phyloP scores from a whole-genome alignment of 2,888 invertebrate genomes.

The Mimachlamys varia region DNA sequence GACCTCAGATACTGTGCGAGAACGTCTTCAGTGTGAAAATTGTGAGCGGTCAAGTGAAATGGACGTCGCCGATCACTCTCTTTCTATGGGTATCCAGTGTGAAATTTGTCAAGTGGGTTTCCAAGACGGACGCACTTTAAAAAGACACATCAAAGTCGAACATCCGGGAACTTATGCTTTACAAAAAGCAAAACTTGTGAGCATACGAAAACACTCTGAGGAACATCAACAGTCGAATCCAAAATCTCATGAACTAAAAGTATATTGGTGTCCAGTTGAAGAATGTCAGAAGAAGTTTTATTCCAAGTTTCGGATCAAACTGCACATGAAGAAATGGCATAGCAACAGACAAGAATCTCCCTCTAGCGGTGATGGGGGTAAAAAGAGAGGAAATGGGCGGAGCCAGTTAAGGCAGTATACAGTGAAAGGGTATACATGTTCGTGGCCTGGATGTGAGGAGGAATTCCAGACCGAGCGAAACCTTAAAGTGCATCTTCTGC shows the following conservation, averaged over 20 bases:
- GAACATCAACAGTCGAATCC: not conserved
- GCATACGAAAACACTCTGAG: not conserved
- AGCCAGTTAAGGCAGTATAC: not conserved
- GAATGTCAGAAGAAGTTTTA: slow-evolving; percentile 49
- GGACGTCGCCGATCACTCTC: not conserved
- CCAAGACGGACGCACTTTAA: slow-evolving; percentile 59
- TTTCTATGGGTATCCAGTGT: slow-evolving; percentile 54
- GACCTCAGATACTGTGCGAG: slow-evolving; percentile 42
- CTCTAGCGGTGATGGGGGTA: not conserved
- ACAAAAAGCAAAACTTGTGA: slow-evolving; percentile 41
- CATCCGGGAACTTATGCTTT: slow-evolving; percentile 56
- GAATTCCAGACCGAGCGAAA: slow-evolving; percentile 68
- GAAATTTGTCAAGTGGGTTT: slow-evolving; percentile 66
- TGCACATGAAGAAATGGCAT: slow-evolving; percentile 57
- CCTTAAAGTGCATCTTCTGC: slow-evolving; percentile 70
- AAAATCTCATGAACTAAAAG: slow-evolving; percentile 47
- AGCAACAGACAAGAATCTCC: slow-evolving; percentile 54
- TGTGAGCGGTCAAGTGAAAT: slow-evolving; percentile 46
- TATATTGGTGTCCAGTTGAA: slow-evolving; percentile 54
- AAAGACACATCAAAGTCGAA: slow-evolving; percentile 61
- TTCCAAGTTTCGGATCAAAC: slow-evolving; percentile 54
- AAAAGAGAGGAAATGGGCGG: not conserved
- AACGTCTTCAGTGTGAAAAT: slow-evolving; percentile 52
- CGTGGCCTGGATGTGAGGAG: slow-evolving; percentile 69
- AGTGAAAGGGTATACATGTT: slow-evolving; percentile 63